Base-by-base conservation (phyloP, 2,888 invertebrate species). In the Ophion obscuratus region DNA sequence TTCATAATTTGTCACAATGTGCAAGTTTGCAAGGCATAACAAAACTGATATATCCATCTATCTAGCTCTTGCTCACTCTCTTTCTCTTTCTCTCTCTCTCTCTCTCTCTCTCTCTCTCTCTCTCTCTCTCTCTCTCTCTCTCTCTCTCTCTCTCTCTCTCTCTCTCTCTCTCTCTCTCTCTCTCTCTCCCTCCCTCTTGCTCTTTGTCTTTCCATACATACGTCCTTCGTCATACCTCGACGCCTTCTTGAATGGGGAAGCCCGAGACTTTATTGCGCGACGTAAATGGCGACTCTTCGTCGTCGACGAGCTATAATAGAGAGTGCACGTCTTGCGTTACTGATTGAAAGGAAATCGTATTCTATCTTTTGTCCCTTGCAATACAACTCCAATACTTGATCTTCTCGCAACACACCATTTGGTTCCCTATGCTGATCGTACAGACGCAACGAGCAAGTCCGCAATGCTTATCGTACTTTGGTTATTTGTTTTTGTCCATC, bases 331-430 rank as follows among this genome's bases (percentile, higher is more conserved):
- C 66, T 76, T 57, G 27, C 68, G 68, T 85, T 87, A 87, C 88
- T 90, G 91, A 92, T 91, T 90, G 90, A 91, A 91, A 91, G 89
- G 85, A 88, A 89, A 91, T 91, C 89, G 87, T 89, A 88, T 88
- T 61, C 47, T 24, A 36, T 44, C 74, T 81, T 67, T 81, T 71
- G 47, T 75, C 47, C n/a, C 73, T 10, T 14, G 27, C 20, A 20
- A 36, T 59, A 59, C 10, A 36, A 24, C 53, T 20, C 44, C 59
- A 47, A 70, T 20, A 27, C 59, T 77, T 59, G 61, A 57, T 77
- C 24, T 24, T 67, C 57, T 67, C 53, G 66, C 31, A 36, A 67
- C 20, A 40, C 66, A 36, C 47, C 64, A 75, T 77, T 77, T 36
- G 14, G 57, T 67, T 36, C 31, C 53, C 66, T 57, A 10, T 7